Evolutionary conservation across 2,797 vertebrate genomes (phyloP), one percentile per base, ranked within the genome.

Genomic region (Semaprochilodus insignis): DNA sequence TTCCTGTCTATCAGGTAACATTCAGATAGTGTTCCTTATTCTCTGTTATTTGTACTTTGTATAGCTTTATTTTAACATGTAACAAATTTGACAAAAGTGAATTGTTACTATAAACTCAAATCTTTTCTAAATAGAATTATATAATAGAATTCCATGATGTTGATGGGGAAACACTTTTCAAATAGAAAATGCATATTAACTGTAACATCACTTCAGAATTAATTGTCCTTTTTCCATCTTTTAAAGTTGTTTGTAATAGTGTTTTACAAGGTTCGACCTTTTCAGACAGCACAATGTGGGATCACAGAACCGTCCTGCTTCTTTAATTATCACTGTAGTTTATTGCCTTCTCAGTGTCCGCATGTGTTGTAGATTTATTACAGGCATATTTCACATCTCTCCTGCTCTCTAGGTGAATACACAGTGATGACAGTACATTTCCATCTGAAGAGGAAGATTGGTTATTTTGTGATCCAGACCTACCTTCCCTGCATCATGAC

Each of bases 401-500:
- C 55, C 10, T 48, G 44, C 11, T 21, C 3, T 70, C 23, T 81
- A 95, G 93, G 93, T 0, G 94, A 96, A 93, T 96, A 96, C 88
- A 95, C 94, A 55, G 91, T 95, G 71, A 92, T 94, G 89, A 93
- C 92, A 14, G 91, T 92, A 84, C 94, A 95, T 91, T 96, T 95
- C 86, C 93, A 92, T 83, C 90, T 94, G 71, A 94, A 95, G 88
- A 95, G 93, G 86, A 96, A 96, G 93, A 95, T 95, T 14, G 94
- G 94, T 11, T 95, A 94, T 87, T 95, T 94, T 85, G 91, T 95
- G 76, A 95, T 93, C 81, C 94, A 95, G 88, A 95, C 93, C 1
- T 92, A 92, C 74, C 90, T 95, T 69, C 94, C 94, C 69, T 94
- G 94, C 48, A 94, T 94, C 87, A 95, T 95, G 93, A 95, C 93